Conservation (phyloP, 2,113 vertebrate species). For the Ceuthmochares aereus region DNA sequence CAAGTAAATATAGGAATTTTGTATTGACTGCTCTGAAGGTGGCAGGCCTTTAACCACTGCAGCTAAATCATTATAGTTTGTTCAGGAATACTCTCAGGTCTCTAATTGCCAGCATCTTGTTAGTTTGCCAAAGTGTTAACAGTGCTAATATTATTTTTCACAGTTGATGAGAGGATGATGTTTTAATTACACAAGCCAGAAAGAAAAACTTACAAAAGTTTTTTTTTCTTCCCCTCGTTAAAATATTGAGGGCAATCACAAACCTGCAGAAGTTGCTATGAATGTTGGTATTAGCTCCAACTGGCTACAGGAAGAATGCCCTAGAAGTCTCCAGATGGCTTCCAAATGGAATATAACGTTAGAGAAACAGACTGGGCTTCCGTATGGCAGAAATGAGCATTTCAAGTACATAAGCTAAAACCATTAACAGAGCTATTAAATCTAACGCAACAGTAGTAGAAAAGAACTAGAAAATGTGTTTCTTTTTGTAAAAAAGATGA, state of each 20-base stretch:
- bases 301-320: not conserved
- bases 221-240: not conserved
- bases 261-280: not conserved
- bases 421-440: conserved; percentile 52
- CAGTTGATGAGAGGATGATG: not conserved
- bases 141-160: not conserved
- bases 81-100: not conserved
- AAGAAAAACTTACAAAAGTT: not conserved
- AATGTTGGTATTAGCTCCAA: not conserved
- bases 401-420: conserved; percentile 72
- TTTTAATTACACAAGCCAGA: not conserved
- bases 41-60: not conserved
- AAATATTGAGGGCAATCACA: not conserved
- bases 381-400: conserved; percentile 73
- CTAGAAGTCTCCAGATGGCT: not conserved
- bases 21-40: not conserved
- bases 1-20: not conserved
- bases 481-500: conserved; percentile 57
- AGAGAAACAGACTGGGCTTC: conserved; percentile 50
- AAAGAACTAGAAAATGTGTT: conserved; percentile 51
- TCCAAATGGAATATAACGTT: not conserved
- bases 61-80: not conserved
- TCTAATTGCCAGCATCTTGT: not conserved
- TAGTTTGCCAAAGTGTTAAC: not conserved
- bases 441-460: conserved; percentile 59